A percentile compares a stretch with the other conserved stretches of the same genome.
These are phyloP conservation scores for Tiliacea citrago DNA, from an alignment of 2,888 invertebrate species.

Conservation along the genomic window DNA sequence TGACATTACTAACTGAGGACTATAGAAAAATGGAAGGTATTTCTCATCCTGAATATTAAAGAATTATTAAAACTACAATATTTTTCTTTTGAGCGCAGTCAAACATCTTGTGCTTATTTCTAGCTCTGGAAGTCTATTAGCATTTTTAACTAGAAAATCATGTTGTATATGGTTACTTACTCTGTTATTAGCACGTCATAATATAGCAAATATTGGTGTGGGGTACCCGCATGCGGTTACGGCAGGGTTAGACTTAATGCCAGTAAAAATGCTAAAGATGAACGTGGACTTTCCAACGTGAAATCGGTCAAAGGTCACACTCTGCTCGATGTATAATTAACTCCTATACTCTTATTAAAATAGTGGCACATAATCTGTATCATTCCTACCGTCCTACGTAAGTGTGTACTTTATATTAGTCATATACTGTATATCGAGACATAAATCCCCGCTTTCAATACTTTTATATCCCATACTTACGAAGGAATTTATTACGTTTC, in stretches of 20 bases:
- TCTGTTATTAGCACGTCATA: background rate
- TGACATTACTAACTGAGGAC: background rate
- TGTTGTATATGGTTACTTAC: background rate
- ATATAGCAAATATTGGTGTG: background rate
- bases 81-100: background rate
- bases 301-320: background rate
- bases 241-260: background rate
- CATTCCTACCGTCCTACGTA: background rate
- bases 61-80: background rate
- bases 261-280: background rate
- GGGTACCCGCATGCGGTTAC: background rate
- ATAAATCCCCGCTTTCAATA: conserved; percentile 72
- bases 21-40: background rate
- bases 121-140: background rate
- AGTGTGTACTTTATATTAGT: conserved; percentile 29
- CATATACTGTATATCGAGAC: conserved; percentile 61
- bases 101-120: background rate
- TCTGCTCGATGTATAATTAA: background rate
- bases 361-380: background rate
- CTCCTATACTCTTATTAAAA: background rate
- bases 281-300: background rate
- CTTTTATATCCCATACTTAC: conserved; percentile 74
- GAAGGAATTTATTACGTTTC: conserved; percentile 83
- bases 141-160: background rate
- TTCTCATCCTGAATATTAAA: background rate